Evolutionary conservation across 2,888 invertebrate species (phyloP).

Genomic region (Thymelicus sylvestris): DNA sequence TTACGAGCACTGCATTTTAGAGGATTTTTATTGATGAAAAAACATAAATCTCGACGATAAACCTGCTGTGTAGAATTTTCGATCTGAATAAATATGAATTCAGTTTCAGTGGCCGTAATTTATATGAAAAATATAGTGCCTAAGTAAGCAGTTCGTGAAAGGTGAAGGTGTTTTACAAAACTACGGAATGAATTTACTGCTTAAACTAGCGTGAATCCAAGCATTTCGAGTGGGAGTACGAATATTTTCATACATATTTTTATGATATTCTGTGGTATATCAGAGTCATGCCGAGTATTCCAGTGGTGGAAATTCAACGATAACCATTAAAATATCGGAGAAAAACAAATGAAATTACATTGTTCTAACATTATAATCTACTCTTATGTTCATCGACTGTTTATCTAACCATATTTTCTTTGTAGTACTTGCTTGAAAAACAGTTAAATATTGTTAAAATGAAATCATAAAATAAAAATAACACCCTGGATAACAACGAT

Average conservation of each 20-base stretch:
- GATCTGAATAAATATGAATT: slow-evolving; percentile 51
- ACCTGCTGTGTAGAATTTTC: slow-evolving; percentile 50
- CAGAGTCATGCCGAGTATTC: too few relatives aligned
- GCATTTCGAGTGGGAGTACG: neutral
- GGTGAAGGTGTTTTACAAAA: slow-evolving; percentile 14
- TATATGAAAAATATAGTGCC: slow-evolving; percentile 23
- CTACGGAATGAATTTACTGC: slow-evolving; percentile 12
- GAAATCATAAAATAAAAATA: too few relatives aligned
- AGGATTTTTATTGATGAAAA: slow-evolving; percentile 63
- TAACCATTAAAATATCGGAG: too few relatives aligned
- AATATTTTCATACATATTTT: neutral
- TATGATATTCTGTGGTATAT: too few relatives aligned
- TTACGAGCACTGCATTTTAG: slow-evolving; percentile 45
- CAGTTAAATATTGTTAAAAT: too few relatives aligned
- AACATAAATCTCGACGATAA: slow-evolving; percentile 68
- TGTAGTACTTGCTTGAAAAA: too few relatives aligned
- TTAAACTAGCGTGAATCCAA: slow-evolving; percentile 2
- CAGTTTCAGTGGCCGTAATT: slow-evolving; percentile 28
- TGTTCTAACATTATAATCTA: too few relatives aligned
- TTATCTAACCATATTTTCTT: too few relatives aligned
- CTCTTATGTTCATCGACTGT: too few relatives aligned
- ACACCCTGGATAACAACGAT: too few relatives aligned
- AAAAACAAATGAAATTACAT: too few relatives aligned
- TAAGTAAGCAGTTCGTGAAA: slow-evolving; percentile 20
- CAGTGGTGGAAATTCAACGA: too few relatives aligned